Percentiles rank a stretch among this genome's conserved stretches.
These are phyloP conservation scores for Drosophila leonis DNA, from an alignment of 2,888 invertebrate species.

Conservation along the genomic window DNA sequence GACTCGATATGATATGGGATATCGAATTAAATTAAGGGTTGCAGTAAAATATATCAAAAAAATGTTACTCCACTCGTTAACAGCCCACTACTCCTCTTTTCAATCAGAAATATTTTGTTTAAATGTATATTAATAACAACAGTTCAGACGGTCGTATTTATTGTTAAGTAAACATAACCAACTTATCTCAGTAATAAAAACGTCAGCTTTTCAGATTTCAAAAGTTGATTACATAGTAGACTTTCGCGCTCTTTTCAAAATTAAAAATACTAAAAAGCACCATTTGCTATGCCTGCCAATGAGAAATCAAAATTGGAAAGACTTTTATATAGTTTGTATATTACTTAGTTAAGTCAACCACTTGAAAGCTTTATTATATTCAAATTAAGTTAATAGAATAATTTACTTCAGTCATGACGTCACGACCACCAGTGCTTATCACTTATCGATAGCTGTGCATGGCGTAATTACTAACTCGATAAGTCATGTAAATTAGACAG, in stretches of 20 bases:
- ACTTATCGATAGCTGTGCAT: slow-evolving; percentile 23
- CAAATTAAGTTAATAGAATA: neutral
- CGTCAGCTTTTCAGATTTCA: neutral
- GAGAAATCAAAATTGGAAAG: fast-evolving
- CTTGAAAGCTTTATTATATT: neutral
- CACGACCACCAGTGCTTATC: neutral
- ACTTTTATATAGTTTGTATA: neutral
- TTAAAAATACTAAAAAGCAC: neutral
- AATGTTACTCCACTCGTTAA: neutral
- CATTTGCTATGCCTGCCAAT: neutral
- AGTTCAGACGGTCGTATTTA: too few relatives aligned
- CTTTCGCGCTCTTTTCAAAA: neutral
- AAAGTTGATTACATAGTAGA: too few relatives aligned
- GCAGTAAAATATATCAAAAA: neutral
- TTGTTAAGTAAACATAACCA: neutral
- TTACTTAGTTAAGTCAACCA: neutral
- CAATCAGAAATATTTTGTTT: too few relatives aligned
- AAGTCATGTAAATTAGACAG: slow-evolving; percentile 22
- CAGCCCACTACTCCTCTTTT: neutral
- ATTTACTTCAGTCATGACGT: neutral
- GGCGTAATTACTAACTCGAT: slow-evolving; percentile 11
- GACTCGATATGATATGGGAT: slow-evolving; percentile 35
- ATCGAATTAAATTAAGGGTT: slow-evolving; percentile 31
- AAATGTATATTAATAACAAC: neutral
- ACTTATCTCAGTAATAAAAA: neutral